Evolutionary conservation across 2,888 invertebrate species (phyloP), one percentile per base, ranked within the genome.

Genomic region (Drosophila meridiana): DNA sequence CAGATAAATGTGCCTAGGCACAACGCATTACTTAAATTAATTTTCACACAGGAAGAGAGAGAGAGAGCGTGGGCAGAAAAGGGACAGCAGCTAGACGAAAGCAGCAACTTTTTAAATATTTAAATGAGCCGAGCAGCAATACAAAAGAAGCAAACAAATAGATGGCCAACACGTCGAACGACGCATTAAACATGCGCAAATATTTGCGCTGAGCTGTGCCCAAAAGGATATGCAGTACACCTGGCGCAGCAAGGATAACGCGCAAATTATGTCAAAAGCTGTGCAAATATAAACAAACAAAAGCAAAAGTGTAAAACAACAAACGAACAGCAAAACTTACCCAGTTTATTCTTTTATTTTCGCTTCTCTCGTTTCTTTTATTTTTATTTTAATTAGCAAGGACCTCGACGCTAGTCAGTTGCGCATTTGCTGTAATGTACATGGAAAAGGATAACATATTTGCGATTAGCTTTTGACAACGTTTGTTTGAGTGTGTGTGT

Each of bases 11-110:
- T 76, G 76, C 58, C 67, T 57, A 55, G 74, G 75, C 76, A 75
- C 58, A 78, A 82, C 84, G 90, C 90, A 87, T 87, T 87, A 90
- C 90, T 87, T 82, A 89, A 87, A 87, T 90, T 89, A 90, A 90
- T 90, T 90, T 87, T 72, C 56, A 69, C 80, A 69, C 70, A 69
- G 71, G 64, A 61, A 34, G 20, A 8, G 14, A 36, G 66, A 40
- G 50, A 59, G 30, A 36, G 66, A 34, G 42, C 0, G 43, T 0
- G 43, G 43, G 20, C 13, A 28, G 28, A 69, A 70, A 77, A 71
- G 47, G 78, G 67, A 30, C 73, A 59, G 60, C 47, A 59, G 50
- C 70, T 55, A 59, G 65, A 50, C 66, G 57, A 71, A 72, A 69
- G 80, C 66, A 81, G 62, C 73, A 81, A 78, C 73, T 75, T 60